These are phyloP conservation scores for Spodoptera frugiperda DNA, from an alignment of 1,140 invertebrate species.

Conservation along the genomic window DNA sequence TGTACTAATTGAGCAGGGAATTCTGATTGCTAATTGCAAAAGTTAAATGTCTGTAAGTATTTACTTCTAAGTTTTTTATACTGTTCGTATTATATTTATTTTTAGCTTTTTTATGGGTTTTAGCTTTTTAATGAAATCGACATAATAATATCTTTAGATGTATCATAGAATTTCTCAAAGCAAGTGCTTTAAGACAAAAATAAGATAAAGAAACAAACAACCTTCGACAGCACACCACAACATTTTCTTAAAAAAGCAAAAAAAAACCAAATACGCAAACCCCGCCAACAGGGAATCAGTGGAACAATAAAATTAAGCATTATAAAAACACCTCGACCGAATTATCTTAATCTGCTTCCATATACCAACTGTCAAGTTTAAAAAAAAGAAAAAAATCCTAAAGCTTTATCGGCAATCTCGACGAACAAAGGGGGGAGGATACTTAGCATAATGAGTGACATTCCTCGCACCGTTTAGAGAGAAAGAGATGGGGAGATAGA, in stretches of 20 bases:
- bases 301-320: conserved; percentile 68
- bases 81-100: neutral
- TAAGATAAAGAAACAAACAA: neutral
- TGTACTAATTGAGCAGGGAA: conserved; percentile 18
- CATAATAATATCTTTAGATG: no score
- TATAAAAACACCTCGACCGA: conserved; percentile 64
- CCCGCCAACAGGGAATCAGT: conserved; percentile 40
- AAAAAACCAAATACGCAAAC: neutral
- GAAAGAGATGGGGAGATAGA: conserved; percentile 62
- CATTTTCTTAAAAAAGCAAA: conserved; percentile 7
- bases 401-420: conserved; percentile 75
- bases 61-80: neutral
- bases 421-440: conserved; percentile 77
- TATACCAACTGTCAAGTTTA: conserved; percentile 83
- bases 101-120: no score
- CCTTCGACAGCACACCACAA: neutral
- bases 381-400: conserved; percentile 54
- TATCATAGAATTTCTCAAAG: no score
- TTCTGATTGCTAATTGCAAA: conserved; percentile 31
- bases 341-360: conserved; percentile 81
- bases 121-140: no score
- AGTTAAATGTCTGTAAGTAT: neutral
- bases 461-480: conserved; percentile 77
- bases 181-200: neutral
- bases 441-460: conserved; percentile 86